Base-by-base conservation (phyloP, 2,888 invertebrate genomes). In the Orgyia antiqua region DNA sequence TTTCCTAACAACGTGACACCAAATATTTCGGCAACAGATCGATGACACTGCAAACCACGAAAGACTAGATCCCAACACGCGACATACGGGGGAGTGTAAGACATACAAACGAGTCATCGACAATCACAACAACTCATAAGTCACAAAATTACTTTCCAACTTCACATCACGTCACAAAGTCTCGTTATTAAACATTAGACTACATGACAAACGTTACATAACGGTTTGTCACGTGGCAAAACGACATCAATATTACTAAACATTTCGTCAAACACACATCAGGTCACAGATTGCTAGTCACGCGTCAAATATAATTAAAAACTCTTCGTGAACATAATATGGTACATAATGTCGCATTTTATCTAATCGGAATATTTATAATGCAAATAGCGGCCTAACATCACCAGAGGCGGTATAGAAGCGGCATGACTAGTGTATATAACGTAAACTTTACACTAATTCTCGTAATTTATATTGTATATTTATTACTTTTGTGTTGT, bases 391-490 rank as follows among this genome's bases (percentile, higher is more conserved):
- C 8, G 18, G 18, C 6, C 8, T 18, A 8, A 8, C 18, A 18
- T 8, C 4, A 18, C 18, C 18, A 18, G 7, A 18, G 8, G 18
- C 18, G 18, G 18, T 18, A 18, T 18, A 6, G 18, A 15, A 4
- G 15, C 63, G 54, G 51, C 53, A 50, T 69, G 69, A 69, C 69
- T 69, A 69, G 69, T 59, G 53, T n/a, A n/a, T n/a, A 34, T 31
- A 51, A 46, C 45, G 42, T 47, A 47, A 57, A 56, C 55, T 4
- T 4, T 6, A 4, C 4, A 15, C 15, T 4, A 15, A 15, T 6
- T 15, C 52, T 29, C 13, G 32, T 41, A 38, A 20, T 20, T 15
- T 15, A 15, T 4, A 15, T 4, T 4, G 4, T 15, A 15, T 15
- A 6, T 15, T 15, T 4, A 4, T 15, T 4, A 4, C 6, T 4